Percentiles rank a stretch among this genome's conserved stretches.
Evolutionary conservation across 2,888 invertebrate genomes (phyloP).

Genomic region (Linnaemya tessellans): DNA sequence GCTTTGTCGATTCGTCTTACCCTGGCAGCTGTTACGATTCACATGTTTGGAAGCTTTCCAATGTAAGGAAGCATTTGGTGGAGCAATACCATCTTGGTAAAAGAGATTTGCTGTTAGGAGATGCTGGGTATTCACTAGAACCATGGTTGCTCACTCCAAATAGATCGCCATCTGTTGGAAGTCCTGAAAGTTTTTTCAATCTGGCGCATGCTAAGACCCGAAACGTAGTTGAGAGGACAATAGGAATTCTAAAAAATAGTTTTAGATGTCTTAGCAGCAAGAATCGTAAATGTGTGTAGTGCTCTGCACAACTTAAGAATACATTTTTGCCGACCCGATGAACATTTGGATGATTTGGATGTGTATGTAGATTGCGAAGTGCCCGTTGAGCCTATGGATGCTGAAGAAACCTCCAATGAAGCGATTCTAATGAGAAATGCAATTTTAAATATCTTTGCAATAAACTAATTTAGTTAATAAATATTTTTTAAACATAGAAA

Average conservation of each 20-base stretch:
- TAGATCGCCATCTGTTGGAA: conserved; percentile 27
- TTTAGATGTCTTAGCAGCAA: conserved; percentile 11
- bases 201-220: conserved; percentile 6
- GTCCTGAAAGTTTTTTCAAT: too few relatives aligned
- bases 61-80: background rate
- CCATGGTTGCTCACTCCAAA: conserved; percentile 15
- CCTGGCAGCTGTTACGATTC: too few relatives aligned
- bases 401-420: conserved; percentile 6
- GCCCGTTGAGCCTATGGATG: background rate
- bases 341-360: conserved; percentile 22
- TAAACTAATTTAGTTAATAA: background rate
- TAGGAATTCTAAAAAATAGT: conserved; percentile 1
- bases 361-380: conserved; percentile 2
- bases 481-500: background rate
- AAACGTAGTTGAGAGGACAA: conserved; percentile 2
- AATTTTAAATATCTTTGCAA: conserved; percentile 1
- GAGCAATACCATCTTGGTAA: conserved; percentile 6
- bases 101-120: background rate
- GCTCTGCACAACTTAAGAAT: conserved; percentile 24
- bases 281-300: conserved; percentile 3
- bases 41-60: conserved; percentile 14
- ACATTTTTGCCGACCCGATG: conserved; percentile 19
- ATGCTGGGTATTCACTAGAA: conserved; percentile 19
- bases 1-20: too few relatives aligned
- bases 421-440: conserved; percentile 18